These are phyloP conservation scores for Drosophila meridionalis DNA, from an alignment of 2,888 invertebrate species.

Conservation along the genomic window DNA sequence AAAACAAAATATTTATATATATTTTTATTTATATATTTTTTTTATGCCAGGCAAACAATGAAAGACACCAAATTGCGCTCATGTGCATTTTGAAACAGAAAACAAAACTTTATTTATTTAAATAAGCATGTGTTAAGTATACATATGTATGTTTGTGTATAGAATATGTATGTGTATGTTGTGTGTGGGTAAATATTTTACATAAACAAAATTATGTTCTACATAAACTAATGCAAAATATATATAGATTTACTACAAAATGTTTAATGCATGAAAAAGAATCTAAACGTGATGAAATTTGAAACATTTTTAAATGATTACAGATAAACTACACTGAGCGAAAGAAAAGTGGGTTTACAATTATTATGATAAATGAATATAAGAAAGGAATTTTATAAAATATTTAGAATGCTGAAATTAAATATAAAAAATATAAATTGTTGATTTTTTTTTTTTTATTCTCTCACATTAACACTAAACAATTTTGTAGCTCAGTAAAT, in stretches of 20 bases:
- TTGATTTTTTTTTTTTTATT: constrained; percentile 9
- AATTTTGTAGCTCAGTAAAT: constrained; percentile 38
- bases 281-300: constrained; percentile 26
- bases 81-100: constrained; percentile 77
- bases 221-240: constrained; percentile 27
- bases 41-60: neutral
- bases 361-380: constrained; percentile 27
- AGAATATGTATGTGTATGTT: constrained; percentile 18
- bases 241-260: constrained; percentile 49
- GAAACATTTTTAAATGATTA: constrained; percentile 50
- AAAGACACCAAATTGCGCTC: constrained; percentile 23
- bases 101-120: constrained; percentile 82
- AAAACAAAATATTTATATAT: neutral
- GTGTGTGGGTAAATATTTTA: constrained; percentile 43
- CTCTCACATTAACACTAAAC: constrained; percentile 31
- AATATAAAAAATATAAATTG: neutral
- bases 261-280: constrained; percentile 40
- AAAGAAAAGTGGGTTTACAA: constrained; percentile 4
- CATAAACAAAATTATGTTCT: constrained; percentile 62
- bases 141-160: constrained; percentile 30
- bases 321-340: constrained; percentile 48
- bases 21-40: no score
- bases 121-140: constrained; percentile 26
- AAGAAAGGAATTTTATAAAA: constrained; percentile 38
- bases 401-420: neutral